These are phyloP conservation scores for Microtus montanus DNA, from an alignment of 2,113 vertebrate species.

Conservation along the genomic window DNA sequence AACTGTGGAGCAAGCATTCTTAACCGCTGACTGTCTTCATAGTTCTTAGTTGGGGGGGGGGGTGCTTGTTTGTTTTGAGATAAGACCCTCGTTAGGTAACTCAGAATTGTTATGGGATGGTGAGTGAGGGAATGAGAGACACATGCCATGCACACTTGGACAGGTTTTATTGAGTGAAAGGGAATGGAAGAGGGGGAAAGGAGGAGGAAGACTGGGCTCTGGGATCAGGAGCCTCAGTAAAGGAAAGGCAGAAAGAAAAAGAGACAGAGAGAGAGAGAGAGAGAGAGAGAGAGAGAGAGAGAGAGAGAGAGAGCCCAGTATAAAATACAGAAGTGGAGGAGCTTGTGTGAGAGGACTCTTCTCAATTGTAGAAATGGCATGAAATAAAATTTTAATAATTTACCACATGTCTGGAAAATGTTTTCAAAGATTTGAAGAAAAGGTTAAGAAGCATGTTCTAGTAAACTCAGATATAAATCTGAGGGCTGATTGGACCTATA, in stretches of 20 bases:
- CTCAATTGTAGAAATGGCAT: background rate
- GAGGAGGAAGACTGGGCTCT: too few species aligned
- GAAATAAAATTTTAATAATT: background rate
- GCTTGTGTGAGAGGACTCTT: background rate
- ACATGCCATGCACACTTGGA: too few species aligned
- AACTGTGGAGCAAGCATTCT: background rate
- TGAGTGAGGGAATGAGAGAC: too few species aligned
- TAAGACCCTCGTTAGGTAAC: background rate
- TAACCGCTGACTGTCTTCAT: background rate
- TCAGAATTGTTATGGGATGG: background rate
- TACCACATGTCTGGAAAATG: constrained; percentile 1
- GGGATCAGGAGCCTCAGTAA: too few species aligned
- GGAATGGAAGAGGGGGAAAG: too few species aligned
- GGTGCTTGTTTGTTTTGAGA: background rate
- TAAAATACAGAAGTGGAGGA: background rate
- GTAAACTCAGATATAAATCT: constrained; percentile 20
- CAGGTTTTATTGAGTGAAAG: too few species aligned
- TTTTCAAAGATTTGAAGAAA: background rate
- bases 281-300: too few species aligned
- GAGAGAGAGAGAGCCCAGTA: too few species aligned
- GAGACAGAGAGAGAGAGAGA: too few species aligned
- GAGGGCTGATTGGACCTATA: background rate
- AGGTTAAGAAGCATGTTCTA: background rate
- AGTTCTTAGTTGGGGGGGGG: background rate
- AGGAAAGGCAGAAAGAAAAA: too few species aligned